Conservation (phyloP, 2,888 invertebrate genomes). For the Mechanitis messenoides region DNA sequence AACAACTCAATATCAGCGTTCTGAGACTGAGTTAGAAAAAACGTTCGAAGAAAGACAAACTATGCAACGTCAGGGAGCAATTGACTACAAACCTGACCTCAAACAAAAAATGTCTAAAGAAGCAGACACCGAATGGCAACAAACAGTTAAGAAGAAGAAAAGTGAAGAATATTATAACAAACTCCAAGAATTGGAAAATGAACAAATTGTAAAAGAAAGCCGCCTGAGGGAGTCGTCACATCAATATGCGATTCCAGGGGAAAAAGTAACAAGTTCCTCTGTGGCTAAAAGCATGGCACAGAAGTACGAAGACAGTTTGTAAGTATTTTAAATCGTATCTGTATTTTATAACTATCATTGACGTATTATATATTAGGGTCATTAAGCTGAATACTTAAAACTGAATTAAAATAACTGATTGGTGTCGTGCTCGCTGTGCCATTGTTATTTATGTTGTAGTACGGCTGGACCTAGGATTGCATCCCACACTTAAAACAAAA, state of each 20-base stretch:
- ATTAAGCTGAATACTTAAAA: no score
- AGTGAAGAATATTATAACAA: slow-evolving; percentile 89
- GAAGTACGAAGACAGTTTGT: slow-evolving; percentile 89
- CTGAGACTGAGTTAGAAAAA: slow-evolving; percentile 89
- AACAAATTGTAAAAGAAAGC: slow-evolving; percentile 88
- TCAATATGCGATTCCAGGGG: slow-evolving; percentile 90
- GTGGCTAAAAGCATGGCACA: slow-evolving; percentile 92
- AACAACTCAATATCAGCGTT: slow-evolving; percentile 88
- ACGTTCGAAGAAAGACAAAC: slow-evolving; percentile 90
- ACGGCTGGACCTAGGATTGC: no score
- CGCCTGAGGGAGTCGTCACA: slow-evolving; percentile 85
- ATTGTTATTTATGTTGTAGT: no score
- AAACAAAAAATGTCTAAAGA: slow-evolving; percentile 82
- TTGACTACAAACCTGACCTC: slow-evolving; percentile 79
- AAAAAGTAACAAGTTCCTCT: slow-evolving; percentile 84
- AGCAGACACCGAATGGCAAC: slow-evolving; percentile 90
- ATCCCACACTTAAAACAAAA: no score
- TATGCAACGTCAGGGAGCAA: slow-evolving; percentile 80
- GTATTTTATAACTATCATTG: no score
- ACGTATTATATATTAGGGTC: no score
- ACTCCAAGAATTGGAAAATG: slow-evolving; percentile 88
- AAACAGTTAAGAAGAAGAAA: slow-evolving; percentile 87
- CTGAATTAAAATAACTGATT: no score
- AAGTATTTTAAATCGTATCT: slow-evolving; percentile 63
- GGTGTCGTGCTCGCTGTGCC: no score